Conservation (phyloP, 2,797 vertebrate genomes). For the Vireo griseus region DNA sequence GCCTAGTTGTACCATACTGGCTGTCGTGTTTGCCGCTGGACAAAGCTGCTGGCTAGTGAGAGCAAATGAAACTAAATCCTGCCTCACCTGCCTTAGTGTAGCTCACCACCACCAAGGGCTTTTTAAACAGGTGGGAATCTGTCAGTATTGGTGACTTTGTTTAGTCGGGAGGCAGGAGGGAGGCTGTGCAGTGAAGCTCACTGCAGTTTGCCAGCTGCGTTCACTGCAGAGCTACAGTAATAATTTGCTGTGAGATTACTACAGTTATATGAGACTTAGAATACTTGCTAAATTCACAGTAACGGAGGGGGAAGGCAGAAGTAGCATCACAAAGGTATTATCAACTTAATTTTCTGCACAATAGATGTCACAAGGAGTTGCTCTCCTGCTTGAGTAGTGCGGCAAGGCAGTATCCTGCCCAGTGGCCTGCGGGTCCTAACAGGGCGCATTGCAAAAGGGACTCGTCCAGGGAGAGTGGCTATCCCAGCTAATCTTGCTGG, state of each 20-base stretch:
- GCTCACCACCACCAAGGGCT: background rate
- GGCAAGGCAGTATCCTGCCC: background rate
- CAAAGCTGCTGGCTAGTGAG: background rate
- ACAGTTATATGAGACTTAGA: background rate
- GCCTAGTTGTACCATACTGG: background rate
- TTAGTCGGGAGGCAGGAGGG: background rate
- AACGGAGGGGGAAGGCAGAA: background rate
- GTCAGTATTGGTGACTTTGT: background rate
- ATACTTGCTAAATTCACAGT: slow-evolving; percentile 29
- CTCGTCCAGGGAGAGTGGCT: background rate
- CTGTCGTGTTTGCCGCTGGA: accelerated
- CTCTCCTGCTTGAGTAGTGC: background rate
- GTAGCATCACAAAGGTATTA: slow-evolving; percentile 35
- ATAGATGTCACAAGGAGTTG: background rate
- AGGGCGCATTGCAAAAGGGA: background rate
- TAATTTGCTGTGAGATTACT: slow-evolving; percentile 29
- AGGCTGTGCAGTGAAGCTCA: background rate
- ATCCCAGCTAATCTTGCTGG: slow-evolving; percentile 54
- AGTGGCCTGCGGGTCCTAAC: accelerated
- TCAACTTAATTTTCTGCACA: slow-evolving; percentile 26
- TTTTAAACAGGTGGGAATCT: background rate
- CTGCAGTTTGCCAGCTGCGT: slow-evolving; percentile 16
- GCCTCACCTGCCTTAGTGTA: background rate
- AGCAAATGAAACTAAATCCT: background rate
- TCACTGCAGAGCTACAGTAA: background rate